Base-by-base conservation (phyloP, 2,113 vertebrate genomes). In the Malurus elegans region DNA sequence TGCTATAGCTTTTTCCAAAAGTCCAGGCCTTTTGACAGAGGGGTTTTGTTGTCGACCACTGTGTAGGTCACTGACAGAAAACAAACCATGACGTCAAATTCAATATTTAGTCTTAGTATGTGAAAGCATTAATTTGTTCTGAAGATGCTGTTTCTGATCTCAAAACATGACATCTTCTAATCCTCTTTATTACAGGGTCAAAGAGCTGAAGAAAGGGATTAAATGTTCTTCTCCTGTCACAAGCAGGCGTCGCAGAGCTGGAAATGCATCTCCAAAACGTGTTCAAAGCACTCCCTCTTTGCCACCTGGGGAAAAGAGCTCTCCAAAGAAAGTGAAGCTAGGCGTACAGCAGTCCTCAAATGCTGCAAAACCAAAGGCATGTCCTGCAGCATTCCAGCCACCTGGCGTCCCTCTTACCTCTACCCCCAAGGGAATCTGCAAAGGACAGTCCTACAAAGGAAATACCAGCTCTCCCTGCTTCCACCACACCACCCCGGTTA, bases 181-280 rank as follows among this genome's bases (percentile, higher is more conserved):
- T 51, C 54, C 79, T 97, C 50, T 14, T 97, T 12, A 97, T 97
- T 92, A 79, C 86, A 99, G 99, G 92, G 99, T 99, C 50, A 99
- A 99, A 92, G 99, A 99, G 88, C 92, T 99, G 85, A 99, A 97
- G 93, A 98, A 97, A 96, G 97, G 98, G 54, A 90, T 97, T 31
- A 98, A 95, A 50, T 96, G 67, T 83, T 92, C 95, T 18, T 64
- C 88, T 14, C 90, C 96, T 70, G 78, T 94, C 34, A 75, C 70
- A 73, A 95, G 34, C 80, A 93, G 87, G 79, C 96, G 70, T 94
- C 95, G 36, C 81, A 38, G 73, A 32, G 72, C 97, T 79, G 94
- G 93, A 90, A 96, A 86, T 3, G 0, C 87, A 5, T 98, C 98
- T 86, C 97, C 98, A 61, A 99, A 99, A 96, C 91, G 90, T 24